phyloP scores from a whole-genome alignment of 30 jellyfish, hydroid and myxozoan genomes.

The Aurelia coerulea region DNA sequence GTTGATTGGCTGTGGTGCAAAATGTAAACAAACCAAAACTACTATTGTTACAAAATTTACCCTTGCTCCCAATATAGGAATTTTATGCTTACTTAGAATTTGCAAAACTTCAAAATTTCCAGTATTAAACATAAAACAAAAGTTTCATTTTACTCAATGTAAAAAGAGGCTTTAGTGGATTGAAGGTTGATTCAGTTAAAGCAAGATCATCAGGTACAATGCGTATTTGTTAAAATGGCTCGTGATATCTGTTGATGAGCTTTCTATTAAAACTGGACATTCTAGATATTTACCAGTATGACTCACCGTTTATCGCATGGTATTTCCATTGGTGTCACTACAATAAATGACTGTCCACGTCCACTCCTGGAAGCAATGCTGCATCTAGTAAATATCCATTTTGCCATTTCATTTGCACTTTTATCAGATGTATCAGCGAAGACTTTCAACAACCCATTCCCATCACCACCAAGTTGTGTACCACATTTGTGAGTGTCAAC shows the following conservation, averaged over 20 bases:
- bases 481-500: constrained; percentile 24
- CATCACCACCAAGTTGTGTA: constrained; percentile 1
- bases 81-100: too few species aligned
- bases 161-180: not conserved
- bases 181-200: not conserved
- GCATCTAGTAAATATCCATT: constrained; percentile 8
- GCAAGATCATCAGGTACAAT: not conserved
- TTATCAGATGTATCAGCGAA: not conserved
- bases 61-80: too few species aligned
- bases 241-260: not conserved
- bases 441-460: constrained; percentile 14
- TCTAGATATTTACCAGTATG: not conserved
- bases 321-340: constrained; percentile 11
- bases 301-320: not conserved
- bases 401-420: constrained; percentile 7
- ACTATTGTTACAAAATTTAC: too few species aligned
- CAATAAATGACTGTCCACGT: constrained; percentile 10
- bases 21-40: too few species aligned
- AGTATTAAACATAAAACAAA: too few species aligned
- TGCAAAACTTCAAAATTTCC: too few species aligned
- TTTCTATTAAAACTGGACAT: not conserved
- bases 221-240: not conserved
- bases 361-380: constrained; percentile 2
- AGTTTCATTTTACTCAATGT: too few species aligned
- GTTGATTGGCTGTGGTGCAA: too few species aligned